phyloP scores from a whole-genome alignment of 2,888 invertebrate species.

The Mesoligia furuncula region DNA sequence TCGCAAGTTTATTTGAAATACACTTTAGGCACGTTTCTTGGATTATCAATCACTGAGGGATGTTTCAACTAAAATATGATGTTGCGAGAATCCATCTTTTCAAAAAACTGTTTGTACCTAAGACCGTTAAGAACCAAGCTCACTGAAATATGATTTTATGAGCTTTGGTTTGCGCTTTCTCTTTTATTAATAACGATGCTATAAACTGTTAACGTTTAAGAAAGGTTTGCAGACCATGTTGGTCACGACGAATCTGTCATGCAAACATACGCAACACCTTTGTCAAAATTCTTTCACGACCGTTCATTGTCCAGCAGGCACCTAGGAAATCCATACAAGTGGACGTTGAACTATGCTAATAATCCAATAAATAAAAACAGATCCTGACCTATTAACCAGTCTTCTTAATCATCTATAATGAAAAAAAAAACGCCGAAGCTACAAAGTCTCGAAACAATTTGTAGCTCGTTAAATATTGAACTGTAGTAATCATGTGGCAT shows the following conservation, averaged over 20 bases:
- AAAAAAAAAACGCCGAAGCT: constrained; percentile 12
- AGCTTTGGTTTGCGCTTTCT: neutral
- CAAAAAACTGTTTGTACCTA: neutral
- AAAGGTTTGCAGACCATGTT: neutral
- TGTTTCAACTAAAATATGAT: constrained; percentile 20
- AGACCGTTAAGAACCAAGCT: neutral
- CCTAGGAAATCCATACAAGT: neutral
- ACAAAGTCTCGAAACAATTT: constrained; percentile 49
- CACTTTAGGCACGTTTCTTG: constrained; percentile 29
- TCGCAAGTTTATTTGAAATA: no score
- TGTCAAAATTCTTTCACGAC: neutral
- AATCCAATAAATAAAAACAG: constrained; percentile 10
- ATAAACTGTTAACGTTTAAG: neutral
- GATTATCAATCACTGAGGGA: constrained; percentile 38
- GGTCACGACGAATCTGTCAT: neutral
- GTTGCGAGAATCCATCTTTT: constrained; percentile 1
- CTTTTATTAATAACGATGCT: neutral
- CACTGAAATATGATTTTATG: neutral
- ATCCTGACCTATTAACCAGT: constrained; percentile 17
- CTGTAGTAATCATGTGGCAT: constrained; percentile 48
- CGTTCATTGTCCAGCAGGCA: neutral
- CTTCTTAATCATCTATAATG: constrained; percentile 17
- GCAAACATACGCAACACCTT: neutral
- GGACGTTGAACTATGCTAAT: neutral
- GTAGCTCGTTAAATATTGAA: constrained; percentile 57